phyloP scores from a whole-genome alignment of 2,888 invertebrate genomes.

The Eupithecia tripunctaria region DNA sequence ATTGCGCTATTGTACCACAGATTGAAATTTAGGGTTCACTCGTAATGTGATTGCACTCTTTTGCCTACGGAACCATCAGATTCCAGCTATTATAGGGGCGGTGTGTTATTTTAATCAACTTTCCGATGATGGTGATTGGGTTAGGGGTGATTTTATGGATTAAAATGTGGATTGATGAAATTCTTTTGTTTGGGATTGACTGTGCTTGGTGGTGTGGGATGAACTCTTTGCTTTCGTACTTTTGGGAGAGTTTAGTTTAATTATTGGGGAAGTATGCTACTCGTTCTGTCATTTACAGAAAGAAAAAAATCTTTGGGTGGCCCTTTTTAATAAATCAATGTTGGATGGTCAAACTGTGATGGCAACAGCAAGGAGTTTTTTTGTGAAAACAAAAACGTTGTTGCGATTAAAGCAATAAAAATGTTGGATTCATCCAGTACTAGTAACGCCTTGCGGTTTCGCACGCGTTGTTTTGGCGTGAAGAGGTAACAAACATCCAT shows the following conservation, averaged over 20 bases:
- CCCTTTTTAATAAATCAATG: too few relatives aligned
- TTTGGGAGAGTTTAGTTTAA: not conserved
- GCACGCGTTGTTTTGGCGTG: too few relatives aligned
- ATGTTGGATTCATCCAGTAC: too few relatives aligned
- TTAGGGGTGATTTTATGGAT: conserved; percentile 39
- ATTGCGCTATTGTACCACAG: conserved; percentile 81
- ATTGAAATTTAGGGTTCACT: conserved; percentile 84
- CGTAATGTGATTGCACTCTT: conserved; percentile 83
- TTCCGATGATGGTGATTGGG: conserved; percentile 50
- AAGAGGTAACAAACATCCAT: too few relatives aligned
- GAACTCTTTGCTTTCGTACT: not conserved
- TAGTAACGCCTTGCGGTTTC: too few relatives aligned
- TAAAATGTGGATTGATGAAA: conserved; percentile 23
- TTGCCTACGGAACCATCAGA: conserved; percentile 64
- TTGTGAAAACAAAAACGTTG: too few relatives aligned
- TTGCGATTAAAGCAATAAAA: too few relatives aligned
- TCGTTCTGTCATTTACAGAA: not conserved
- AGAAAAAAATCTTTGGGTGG: too few relatives aligned
- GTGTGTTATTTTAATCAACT: conserved; percentile 78
- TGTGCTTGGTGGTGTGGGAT: conserved; percentile 3
- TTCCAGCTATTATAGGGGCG: conserved; percentile 72
- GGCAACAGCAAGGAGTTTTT: not conserved
- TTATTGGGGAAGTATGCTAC: not conserved
- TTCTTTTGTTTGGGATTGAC: conserved; percentile 15
- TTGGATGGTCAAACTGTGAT: not conserved